Evolutionary conservation across 1,140 invertebrate genomes (phyloP).

Genomic region (Parasteatoda tepidariorum): DNA sequence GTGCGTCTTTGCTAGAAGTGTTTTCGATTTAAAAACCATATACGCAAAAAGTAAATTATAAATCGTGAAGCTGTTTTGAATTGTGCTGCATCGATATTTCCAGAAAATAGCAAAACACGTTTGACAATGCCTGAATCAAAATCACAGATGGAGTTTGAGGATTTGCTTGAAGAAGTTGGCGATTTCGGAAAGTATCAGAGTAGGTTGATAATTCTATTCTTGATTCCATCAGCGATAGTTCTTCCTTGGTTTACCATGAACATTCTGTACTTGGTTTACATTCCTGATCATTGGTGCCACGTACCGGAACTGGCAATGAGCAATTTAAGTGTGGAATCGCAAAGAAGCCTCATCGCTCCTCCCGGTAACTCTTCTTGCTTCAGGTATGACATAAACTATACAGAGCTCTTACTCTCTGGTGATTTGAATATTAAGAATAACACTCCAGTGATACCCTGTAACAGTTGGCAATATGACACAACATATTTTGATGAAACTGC

Average conservation of each 20-base stretch:
- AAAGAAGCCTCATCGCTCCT: constrained; percentile 17
- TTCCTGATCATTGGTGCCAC: constrained; percentile 63
- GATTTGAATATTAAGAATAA: neutral
- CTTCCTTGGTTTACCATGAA: constrained; percentile 56
- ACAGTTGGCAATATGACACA: constrained; percentile 68
- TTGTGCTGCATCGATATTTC: too few relatives aligned
- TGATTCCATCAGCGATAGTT: constrained; percentile 34
- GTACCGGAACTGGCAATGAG: constrained; percentile 56
- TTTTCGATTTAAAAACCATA: too few relatives aligned
- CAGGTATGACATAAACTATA: constrained; percentile 66
- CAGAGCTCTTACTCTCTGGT: constrained; percentile 25
- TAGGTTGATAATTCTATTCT: constrained; percentile 38
- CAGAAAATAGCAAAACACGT: too few relatives aligned
- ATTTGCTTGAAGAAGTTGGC: constrained; percentile 56
- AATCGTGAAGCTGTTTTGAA: too few relatives aligned
- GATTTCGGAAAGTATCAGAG: constrained; percentile 61
- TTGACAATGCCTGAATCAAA: constrained; percentile 23
- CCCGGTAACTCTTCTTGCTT: constrained; percentile 46
- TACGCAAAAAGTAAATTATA: too few relatives aligned
- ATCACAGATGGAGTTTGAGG: constrained; percentile 60
- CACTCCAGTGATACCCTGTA: constrained; percentile 62
- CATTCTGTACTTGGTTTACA: constrained; percentile 46
- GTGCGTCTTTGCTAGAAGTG: too few relatives aligned
- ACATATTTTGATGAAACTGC: constrained; percentile 68
- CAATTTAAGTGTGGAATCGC: constrained; percentile 61